Evolutionary conservation across 64 coral and sea anemone genomes (phyloP).

Genomic region (Catalaphyllia jardinei): DNA sequence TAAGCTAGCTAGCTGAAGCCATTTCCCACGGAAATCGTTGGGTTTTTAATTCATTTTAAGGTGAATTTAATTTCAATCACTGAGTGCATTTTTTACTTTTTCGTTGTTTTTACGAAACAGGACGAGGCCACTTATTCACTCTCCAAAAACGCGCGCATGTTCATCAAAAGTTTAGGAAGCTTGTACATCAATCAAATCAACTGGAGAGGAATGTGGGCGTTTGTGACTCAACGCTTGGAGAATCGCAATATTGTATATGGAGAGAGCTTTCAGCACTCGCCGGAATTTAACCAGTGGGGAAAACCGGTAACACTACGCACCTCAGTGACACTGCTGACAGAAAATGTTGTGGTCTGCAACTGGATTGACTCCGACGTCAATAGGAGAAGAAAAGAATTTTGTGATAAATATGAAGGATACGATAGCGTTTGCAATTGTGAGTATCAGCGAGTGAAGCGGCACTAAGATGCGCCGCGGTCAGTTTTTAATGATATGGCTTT

Average conservation of each 20-base stretch:
- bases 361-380: conserved; percentile 67
- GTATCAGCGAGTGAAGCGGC: background rate
- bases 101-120: conserved; percentile 1
- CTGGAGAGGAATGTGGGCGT: conserved; percentile 85
- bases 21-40: too few relatives aligned
- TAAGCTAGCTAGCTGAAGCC: too few relatives aligned
- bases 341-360: conserved; percentile 42
- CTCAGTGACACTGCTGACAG: conserved; percentile 5
- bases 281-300: conserved; percentile 19
- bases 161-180: conserved; percentile 72
- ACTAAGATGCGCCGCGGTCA: too few relatives aligned
- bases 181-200: conserved; percentile 59
- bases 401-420: conserved; percentile 89
- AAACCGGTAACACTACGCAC: conserved; percentile 29
- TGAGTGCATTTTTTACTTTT: too few relatives aligned
- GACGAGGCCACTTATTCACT: conserved; percentile 72
- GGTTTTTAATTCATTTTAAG: too few relatives aligned
- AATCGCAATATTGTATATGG: conserved; percentile 47
- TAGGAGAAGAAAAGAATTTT: conserved; percentile 72
- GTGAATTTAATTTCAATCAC: too few relatives aligned
- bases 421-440: conserved; percentile 74
- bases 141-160: conserved; percentile 12
- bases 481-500: too few relatives aligned
- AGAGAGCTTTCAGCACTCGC: conserved; percentile 68
- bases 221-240: conserved; percentile 67